phyloP scores from a whole-genome alignment of 2,888 invertebrate genomes.

The Epirrita christyi region DNA sequence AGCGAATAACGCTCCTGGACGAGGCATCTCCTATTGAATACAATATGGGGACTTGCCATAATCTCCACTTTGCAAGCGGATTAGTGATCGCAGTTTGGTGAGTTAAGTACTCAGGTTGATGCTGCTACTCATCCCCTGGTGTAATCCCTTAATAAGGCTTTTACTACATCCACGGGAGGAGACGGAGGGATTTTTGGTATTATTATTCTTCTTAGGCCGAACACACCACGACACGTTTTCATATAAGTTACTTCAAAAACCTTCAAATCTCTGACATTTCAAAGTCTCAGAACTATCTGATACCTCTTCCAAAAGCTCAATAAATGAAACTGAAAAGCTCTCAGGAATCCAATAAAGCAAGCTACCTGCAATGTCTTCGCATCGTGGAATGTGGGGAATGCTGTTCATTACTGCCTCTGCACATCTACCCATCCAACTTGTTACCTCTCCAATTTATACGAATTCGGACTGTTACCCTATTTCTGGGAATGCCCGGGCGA shows the following conservation, averaged over 20 bases:
- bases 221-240: too few species aligned
- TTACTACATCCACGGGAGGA: too few species aligned
- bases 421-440: constrained; percentile 69
- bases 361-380: constrained; percentile 69
- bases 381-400: constrained; percentile 53
- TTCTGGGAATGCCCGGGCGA: constrained; percentile 44
- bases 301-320: constrained; percentile 52
- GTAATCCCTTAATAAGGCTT: too few species aligned
- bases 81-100: too few species aligned
- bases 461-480: constrained; percentile 55
- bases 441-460: constrained; percentile 62
- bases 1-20: too few species aligned
- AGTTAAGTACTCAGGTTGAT: too few species aligned
- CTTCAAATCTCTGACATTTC: constrained; percentile 10
- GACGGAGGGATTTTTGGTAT: too few species aligned
- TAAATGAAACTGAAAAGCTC: constrained; percentile 58
- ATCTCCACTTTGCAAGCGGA: too few species aligned
- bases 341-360: constrained; percentile 72
- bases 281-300: constrained; percentile 41
- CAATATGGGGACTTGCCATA: too few species aligned
- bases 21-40: too few species aligned
- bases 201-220: too few species aligned
- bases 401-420: constrained; percentile 73
- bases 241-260: not conserved
- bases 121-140: too few species aligned